Evolutionary conservation across 1,140 invertebrate genomes (phyloP).

Genomic region (Drosophila azteca): DNA sequence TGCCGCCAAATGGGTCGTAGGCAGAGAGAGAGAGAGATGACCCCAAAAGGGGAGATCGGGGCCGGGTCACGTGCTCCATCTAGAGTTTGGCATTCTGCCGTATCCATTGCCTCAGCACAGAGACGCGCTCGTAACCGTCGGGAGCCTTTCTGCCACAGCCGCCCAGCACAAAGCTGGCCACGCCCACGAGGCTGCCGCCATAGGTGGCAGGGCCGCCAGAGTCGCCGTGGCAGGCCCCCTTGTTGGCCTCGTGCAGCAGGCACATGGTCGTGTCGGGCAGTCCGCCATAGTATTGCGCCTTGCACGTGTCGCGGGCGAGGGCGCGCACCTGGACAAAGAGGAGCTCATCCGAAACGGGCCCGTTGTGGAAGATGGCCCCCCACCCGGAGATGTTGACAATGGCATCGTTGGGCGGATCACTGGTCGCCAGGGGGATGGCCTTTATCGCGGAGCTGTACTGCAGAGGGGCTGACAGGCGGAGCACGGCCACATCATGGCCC

Average conservation of each 20-base stretch:
- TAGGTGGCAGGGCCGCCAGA: slow-evolving; percentile 78
- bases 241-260: slow-evolving; percentile 53
- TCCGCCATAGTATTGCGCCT: slow-evolving; percentile 14
- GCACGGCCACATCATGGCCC: slow-evolving; percentile 81
- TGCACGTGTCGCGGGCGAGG: slow-evolving; percentile 41
- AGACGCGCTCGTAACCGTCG: slow-evolving; percentile 85
- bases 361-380: slow-evolving; percentile 74
- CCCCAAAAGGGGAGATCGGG: slow-evolving; percentile 6
- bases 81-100: slow-evolving; percentile 14
- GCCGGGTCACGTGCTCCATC: too few species aligned
- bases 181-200: slow-evolving; percentile 51
- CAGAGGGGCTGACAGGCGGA: slow-evolving; percentile 77
- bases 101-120: slow-evolving; percentile 51
- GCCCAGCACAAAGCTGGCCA: slow-evolving; percentile 68
- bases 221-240: slow-evolving; percentile 75
- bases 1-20: slow-evolving; percentile 28
- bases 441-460: slow-evolving; percentile 69
- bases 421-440: slow-evolving; percentile 64
- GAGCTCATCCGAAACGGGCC: slow-evolving; percentile 53
- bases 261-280: slow-evolving; percentile 61
- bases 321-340: slow-evolving; percentile 47
- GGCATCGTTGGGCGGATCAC: slow-evolving; percentile 52
- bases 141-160: slow-evolving; percentile 76
- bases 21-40: background rate
- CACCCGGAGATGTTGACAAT: slow-evolving; percentile 84